Evolutionary conservation across 2,888 invertebrate genomes (phyloP), one percentile per base, ranked within the genome.

Genomic region (Micoletzkya japonica): DNA sequence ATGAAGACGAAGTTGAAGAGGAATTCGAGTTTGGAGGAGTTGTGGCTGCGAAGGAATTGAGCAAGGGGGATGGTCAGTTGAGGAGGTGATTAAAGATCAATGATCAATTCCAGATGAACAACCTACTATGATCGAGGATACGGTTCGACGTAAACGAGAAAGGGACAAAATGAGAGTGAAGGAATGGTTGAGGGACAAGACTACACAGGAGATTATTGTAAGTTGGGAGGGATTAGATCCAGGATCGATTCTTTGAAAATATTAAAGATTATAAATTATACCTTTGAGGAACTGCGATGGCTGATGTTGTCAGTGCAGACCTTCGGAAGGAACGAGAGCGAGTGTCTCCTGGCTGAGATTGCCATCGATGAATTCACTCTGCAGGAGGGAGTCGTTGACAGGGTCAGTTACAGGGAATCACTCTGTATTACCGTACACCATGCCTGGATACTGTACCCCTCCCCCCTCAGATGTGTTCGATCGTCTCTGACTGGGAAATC

Each of bases 281-380:
- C 24, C 30, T 4, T 60, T 64, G 54, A 74, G 74, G 74, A 76
- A 10, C 72, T 79, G 34, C 75, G 80, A 20, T 80, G 77, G 56
- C 69, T 80, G 24, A 44, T 80, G 28, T 74, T 75, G 6, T 77
- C 76, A 10, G 75, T 74, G 10, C 80, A 80, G 72, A 78, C 80
- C 0, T 80, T 74, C 57, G 80, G 80, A 49, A 57, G 68, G 44
- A 68, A 58, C 28, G 68, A 68, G 57, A 68, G 49, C 32, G 68
- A 68, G 32, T 68, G 44, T 68, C 68, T 77, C 70, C 72, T 76
- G 70, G 78, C 80, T 30, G 80, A 80, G 56, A 52, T 77, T n/a
- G 78, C 73, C 30, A 64, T 80, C 64, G 74, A 74, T 54, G 80
- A 80, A 57, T 80, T 80, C 70, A 76, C 75, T 44, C 72, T 80